A percentile compares a stretch with the other conserved stretches of the same genome.
Conservation (phyloP, 2,888 invertebrate species). For the Chrysopilus asiliformis region DNA sequence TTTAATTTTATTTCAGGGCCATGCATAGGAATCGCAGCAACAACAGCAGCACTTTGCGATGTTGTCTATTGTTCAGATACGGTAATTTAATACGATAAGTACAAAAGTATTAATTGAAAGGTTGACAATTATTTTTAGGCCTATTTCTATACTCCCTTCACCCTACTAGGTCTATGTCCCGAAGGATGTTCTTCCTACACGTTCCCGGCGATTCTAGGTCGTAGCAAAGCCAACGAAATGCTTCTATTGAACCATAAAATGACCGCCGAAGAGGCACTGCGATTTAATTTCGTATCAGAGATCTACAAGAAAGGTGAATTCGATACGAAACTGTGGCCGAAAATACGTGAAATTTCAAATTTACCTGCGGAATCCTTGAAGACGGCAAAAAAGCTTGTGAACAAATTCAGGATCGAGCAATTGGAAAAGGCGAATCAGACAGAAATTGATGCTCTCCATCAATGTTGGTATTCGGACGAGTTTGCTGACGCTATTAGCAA, state of each 20-base stretch:
- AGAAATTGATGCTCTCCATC: constrained; percentile 53
- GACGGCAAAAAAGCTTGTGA: constrained; percentile 56
- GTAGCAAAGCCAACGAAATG: constrained; percentile 54
- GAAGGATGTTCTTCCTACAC: constrained; percentile 82
- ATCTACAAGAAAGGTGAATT: constrained; percentile 54
- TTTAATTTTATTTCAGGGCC: too few relatives aligned
- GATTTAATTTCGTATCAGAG: constrained; percentile 64
- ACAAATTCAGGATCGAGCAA: constrained; percentile 42
- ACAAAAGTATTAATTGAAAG: constrained; percentile 4
- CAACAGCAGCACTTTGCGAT: constrained; percentile 75
- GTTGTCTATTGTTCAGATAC: constrained; percentile 75
- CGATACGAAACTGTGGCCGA: constrained; percentile 45
- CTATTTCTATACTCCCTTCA: constrained; percentile 80
- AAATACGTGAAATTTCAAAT: constrained; percentile 41
- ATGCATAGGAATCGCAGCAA: constrained; percentile 81
- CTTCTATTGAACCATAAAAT: constrained; percentile 61
- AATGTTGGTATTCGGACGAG: constrained; percentile 52
- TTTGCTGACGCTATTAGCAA: constrained; percentile 41
- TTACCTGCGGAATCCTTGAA: constrained; percentile 45
- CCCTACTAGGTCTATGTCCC: constrained; percentile 66
- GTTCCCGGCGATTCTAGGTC: constrained; percentile 75
- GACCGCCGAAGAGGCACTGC: constrained; percentile 62
- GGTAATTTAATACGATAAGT: constrained; percentile 37
- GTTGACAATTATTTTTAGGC: constrained; percentile 45
- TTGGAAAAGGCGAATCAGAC: constrained; percentile 51